Conservation (phyloP, 2,888 invertebrate species). For the Pollenia angustigena region DNA sequence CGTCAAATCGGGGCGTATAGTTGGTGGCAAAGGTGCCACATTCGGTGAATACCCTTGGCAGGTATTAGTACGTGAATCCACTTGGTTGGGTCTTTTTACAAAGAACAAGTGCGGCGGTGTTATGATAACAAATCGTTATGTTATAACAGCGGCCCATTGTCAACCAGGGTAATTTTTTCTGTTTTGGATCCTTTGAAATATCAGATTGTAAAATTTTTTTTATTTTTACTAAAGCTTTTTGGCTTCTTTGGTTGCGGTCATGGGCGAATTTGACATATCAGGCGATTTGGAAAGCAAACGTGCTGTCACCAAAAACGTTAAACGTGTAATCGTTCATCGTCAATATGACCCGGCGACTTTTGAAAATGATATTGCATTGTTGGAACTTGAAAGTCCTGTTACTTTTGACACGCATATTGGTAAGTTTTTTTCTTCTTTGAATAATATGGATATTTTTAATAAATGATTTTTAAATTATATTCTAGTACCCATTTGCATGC, state of each 20-base stretch:
- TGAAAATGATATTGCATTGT: conserved; percentile 94
- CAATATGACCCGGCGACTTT: conserved; percentile 96
- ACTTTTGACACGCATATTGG: conserved; percentile 93
- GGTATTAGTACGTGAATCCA: conserved; percentile 94
- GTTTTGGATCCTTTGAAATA: not conserved
- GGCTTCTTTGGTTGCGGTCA: conserved; percentile 94
- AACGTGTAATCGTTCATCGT: conserved; percentile 93
- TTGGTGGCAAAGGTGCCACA: conserved; percentile 93
- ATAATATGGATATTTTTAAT: not conserved
- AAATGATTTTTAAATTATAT: not conserved
- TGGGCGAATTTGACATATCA: conserved; percentile 95
- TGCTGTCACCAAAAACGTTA: conserved; percentile 92
- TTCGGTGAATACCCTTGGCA: conserved; percentile 98
- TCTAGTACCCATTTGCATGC: conserved; percentile 95
- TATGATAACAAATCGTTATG: conserved; percentile 93
- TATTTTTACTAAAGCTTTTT: conserved; percentile 86
- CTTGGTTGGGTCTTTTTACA: conserved; percentile 96
- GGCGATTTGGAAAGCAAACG: conserved; percentile 92
- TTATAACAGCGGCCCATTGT: conserved; percentile 97
- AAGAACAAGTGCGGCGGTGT: conserved; percentile 98
- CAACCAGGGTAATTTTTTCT: conserved; percentile 90
- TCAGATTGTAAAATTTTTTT: not conserved
- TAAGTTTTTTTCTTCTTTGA: conserved; percentile 81
- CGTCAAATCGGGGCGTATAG: conserved; percentile 91
- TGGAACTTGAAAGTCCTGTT: conserved; percentile 93